Evolutionary conservation across 2,797 vertebrate species (phyloP).

Genomic region (Decapterus maruadsi): DNA sequence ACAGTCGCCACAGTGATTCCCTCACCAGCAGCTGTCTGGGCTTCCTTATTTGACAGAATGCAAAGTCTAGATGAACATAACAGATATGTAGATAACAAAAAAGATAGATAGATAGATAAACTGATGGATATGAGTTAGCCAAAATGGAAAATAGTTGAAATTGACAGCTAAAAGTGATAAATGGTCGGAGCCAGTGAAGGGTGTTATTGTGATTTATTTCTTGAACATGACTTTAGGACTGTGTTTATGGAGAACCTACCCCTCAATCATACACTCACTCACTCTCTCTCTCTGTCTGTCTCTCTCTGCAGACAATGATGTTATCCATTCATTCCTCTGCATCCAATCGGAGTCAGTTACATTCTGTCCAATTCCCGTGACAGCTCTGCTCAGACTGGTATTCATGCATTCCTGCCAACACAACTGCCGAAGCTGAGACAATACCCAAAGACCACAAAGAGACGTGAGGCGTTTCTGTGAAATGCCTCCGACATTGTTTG

Average conservation of each 20-base stretch:
- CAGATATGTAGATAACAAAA: not conserved
- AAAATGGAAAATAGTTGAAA: not conserved
- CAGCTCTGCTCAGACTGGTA: conserved; percentile 54
- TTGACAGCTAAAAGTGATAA: not conserved
- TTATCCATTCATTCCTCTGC: conserved; percentile 43
- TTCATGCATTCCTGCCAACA: conserved; percentile 67
- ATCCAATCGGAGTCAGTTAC: conserved; percentile 51
- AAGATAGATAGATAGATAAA: not conserved
- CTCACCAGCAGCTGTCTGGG: not conserved
- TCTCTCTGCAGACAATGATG: conserved; percentile 43
- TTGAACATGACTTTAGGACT: conserved; percentile 27
- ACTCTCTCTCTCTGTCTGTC: conserved; percentile 1
- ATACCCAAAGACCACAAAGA: conserved; percentile 63
- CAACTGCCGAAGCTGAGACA: conserved; percentile 57
- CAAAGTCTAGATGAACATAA: not conserved
- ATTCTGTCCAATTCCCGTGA: conserved; percentile 63
- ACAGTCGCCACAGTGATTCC: not conserved
- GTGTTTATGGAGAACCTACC: conserved; percentile 47
- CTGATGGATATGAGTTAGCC: not conserved
- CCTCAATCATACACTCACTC: conserved; percentile 29
- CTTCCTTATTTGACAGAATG: not conserved
- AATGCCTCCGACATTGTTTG: conserved; percentile 60
- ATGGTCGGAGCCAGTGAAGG: not conserved
- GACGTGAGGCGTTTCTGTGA: conserved; percentile 49
- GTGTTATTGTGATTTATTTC: conserved; percentile 36